Evolutionary conservation across 2,113 vertebrate species (phyloP), one percentile per base, ranked within the genome.

Genomic region (Pandion haliaetus): DNA sequence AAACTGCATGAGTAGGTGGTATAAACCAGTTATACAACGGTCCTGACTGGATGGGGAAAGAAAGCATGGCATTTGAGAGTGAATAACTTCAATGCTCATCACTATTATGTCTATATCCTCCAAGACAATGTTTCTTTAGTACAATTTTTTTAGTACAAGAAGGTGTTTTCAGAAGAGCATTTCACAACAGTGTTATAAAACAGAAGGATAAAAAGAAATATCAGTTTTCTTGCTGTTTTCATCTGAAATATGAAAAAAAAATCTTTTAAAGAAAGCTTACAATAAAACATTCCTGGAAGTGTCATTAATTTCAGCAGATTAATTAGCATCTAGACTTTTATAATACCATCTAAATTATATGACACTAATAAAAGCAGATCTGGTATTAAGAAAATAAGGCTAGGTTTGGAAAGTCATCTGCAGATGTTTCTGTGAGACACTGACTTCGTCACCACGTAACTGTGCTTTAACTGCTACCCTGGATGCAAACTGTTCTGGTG

Each of bases 61-160:
- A 69, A 86, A 77, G 6, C 4, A 34, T 7, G 10, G 18, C 49
- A 52, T 83, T 40, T 77, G 17, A 17, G 26, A 82, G 25, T 38
- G 0, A 4, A 10, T 57, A 59, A 80, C 42, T 63, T 88, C 32
- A 65, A 5, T 52, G 8, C 2, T 81, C 44, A 32, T 17, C 25
- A 9, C 5, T 67, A 2, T 40, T 73, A 25, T 0, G 0, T 36
- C 40, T 77, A 2, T 0, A 1, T 61, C 31, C 8, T 65, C 54
- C 3, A 5, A 69, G 24, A 29, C 2, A 67, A 14, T 18, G 4
- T 80, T 90, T 83, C 52, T 50, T 74, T 15, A 29, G 25, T 26
- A n/a, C 4, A 50, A 1, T 25, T 10, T 57, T 69, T 90, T 79
- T 69, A 42, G 38, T 65, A 65, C 7, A n/a, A 74, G 23, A 71